Conservation (phyloP, 2,888 invertebrate species). For the Netelia melanura region DNA sequence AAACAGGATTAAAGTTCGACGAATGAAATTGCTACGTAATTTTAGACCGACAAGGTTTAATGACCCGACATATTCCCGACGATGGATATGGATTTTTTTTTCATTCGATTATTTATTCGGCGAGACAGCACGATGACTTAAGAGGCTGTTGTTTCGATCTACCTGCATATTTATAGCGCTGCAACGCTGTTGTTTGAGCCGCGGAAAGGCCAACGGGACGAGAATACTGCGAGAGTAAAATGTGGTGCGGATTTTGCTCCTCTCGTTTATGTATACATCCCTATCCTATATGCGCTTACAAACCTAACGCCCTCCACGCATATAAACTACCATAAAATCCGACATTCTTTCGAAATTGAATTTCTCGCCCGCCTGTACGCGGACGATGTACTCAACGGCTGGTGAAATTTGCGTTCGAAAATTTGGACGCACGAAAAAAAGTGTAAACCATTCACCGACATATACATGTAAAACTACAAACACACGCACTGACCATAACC, state of each 20-base stretch:
- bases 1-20: slow-evolving; percentile 46
- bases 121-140: not conserved
- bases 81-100: not conserved
- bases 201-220: not conserved
- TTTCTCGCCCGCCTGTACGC: slow-evolving; percentile 12
- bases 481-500: not conserved
- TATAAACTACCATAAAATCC: slow-evolving; percentile 43
- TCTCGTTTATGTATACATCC: not conserved
- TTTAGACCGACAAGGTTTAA: not conserved
- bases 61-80: not conserved
- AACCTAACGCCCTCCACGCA: slow-evolving; percentile 43
- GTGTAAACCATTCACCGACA: not conserved
- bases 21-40: not conserved
- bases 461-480: not conserved
- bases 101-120: not conserved
- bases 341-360: slow-evolving; percentile 50
- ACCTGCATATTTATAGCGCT: not conserved
- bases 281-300: not conserved
- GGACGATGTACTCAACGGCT: not conserved
- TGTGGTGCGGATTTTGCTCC: not conserved
- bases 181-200: not conserved
- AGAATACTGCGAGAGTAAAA: not conserved
- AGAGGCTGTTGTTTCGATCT: not conserved
- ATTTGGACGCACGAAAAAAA: not conserved
- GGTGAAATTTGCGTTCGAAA: not conserved